phyloP scores from a whole-genome alignment of 1,140 invertebrate species.

The Caenorhabditis briggsae region DNA sequence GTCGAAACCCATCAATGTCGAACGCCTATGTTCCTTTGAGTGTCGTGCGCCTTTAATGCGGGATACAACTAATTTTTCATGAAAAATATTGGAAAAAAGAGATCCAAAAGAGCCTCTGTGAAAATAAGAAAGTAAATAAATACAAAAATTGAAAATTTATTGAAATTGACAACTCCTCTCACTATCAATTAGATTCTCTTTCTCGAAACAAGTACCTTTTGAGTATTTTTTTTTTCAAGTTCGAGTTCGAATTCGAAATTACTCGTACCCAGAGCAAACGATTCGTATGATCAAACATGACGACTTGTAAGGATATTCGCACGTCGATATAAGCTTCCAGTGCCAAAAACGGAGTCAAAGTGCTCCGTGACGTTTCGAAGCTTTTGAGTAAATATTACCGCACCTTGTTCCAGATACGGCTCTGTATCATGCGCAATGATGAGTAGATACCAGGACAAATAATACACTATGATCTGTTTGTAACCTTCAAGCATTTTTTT shows the following conservation, averaged over 20 bases:
- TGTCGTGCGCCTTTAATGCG: slow-evolving; percentile 1
- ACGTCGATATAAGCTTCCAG: neutral
- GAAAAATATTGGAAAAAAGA: too few relatives aligned
- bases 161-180: too few relatives aligned
- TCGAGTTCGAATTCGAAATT: too few relatives aligned
- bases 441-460: slow-evolving; percentile 27
- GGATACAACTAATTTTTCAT: neutral
- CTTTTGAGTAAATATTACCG: slow-evolving; percentile 20
- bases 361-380: neutral
- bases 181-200: too few relatives aligned
- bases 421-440: slow-evolving; percentile 42
- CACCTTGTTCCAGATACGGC: slow-evolving; percentile 36
- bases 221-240: too few relatives aligned
- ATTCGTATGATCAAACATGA: too few relatives aligned
- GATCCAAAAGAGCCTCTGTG: too few relatives aligned
- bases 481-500: slow-evolving; percentile 45
- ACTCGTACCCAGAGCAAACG: too few relatives aligned
- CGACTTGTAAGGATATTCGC: too few relatives aligned
- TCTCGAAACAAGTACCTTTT: too few relatives aligned
- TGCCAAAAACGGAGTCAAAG: neutral
- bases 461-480: slow-evolving; percentile 31
- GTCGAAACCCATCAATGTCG: neutral
- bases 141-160: too few relatives aligned
- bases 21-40: neutral
- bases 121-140: too few relatives aligned